Percentiles rank a stretch among this genome's conserved stretches.
phyloP scores from a whole-genome alignment of 1,140 invertebrate species.

The Sycophila sp. region DNA sequence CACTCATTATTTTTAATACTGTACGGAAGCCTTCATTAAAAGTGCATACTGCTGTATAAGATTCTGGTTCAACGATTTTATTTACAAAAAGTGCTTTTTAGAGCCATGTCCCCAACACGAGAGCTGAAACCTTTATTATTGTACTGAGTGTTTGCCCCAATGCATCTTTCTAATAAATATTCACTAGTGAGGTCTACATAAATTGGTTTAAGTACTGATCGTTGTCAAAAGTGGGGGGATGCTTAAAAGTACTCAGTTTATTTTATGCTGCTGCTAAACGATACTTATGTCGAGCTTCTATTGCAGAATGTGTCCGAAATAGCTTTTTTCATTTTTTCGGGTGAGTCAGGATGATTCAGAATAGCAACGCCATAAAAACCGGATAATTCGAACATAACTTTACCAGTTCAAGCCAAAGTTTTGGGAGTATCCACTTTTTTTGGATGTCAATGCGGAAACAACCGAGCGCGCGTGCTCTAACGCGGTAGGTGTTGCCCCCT shows the following conservation, averaged over 20 bases:
- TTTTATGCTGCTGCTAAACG: not conserved
- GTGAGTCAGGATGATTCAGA: no score
- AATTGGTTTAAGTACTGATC: no score
- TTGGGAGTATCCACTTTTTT: not conserved
- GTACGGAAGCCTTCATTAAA: not conserved
- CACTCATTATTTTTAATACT: not conserved
- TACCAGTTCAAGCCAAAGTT: not conserved
- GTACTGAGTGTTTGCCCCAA: no score
- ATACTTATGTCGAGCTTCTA: conserved; percentile 31
- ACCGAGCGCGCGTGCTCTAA: no score
- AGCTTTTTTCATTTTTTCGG: conserved; percentile 34
- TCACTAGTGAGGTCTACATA: no score
- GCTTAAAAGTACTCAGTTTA: not conserved
- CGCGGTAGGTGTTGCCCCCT: no score
- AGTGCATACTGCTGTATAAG: not conserved
- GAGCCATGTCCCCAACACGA: no score
- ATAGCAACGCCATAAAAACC: conserved; percentile 32
- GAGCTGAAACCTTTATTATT: no score
- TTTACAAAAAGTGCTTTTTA: no score
- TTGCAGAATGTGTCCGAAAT: conserved; percentile 37
- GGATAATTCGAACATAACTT: not conserved
- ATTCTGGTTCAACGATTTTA: no score
- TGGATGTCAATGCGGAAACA: not conserved
- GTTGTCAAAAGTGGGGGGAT: not conserved
- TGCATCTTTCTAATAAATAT: no score